Evolutionary conservation across 2,797 vertebrate species (phyloP), one percentile per base, ranked within the genome.

Genomic region (Pangasius sanitwongsei): DNA sequence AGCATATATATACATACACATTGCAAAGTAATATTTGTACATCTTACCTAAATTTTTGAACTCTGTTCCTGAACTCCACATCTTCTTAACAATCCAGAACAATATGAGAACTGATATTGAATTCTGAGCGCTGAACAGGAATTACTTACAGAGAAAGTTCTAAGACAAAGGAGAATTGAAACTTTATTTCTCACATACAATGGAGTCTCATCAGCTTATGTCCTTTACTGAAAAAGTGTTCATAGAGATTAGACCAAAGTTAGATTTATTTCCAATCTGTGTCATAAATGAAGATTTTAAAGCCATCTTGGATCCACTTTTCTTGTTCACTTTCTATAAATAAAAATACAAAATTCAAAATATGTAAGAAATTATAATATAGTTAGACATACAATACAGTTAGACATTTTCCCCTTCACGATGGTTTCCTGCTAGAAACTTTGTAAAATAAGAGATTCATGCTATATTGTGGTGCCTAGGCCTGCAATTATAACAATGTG

Each of bases 11-110:
- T 3, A 37, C n/a, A 50, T 65, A 53, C 20, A 44, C 28, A 57
- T 20, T 72, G 18, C 18, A 83, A 63, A n/a, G 28, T n/a, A 48
- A 16, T 2, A 65, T 50, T 50, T 65, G 37, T 75, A 18, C 16
- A 65, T 34, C 85, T 88, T 93, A 95, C 95, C 95, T 92, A 90
- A 83, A 5, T 25, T 53, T 55, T 20, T 89, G 3, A 41, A 20
- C 75, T 92, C 92, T 86, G 92, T 93, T n/a, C 16, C 90, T 86
- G 92, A 89, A 3, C 77, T 41, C 94, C 91, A 94, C 95, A 95
- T 95, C 81, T 69, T 89, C 3, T 28, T 48, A 67, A 48, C 80
- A 80, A 37, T 50, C 48, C 85, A 28, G 16, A 59, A 48, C 28
- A 61, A 48, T 31, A 16, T n/a, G 16, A 81, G 3, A 55, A 41